Percentiles rank a stretch among this genome's conserved stretches.
Evolutionary conservation across 37 sponge, comb jelly and placozoan genomes (phyloP).

Genomic region (Petrosia ficiformis): DNA sequence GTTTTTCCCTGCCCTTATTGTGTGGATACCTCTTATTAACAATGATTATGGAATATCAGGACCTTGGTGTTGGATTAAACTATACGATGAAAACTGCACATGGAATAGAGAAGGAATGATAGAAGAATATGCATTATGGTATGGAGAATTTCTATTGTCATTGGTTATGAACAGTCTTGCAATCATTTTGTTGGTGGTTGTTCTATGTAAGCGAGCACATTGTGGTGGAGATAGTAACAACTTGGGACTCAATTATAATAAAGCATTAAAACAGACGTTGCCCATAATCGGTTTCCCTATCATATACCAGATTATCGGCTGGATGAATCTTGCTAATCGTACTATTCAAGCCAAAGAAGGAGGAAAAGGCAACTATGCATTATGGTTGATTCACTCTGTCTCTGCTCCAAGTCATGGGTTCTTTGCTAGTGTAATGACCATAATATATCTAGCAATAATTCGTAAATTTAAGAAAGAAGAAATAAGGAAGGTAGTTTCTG

Average conservation of each 20-base stretch:
- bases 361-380: background rate
- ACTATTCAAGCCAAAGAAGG: background rate
- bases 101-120: background rate
- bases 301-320: background rate
- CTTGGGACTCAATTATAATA: background rate
- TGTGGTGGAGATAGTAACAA: background rate
- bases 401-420: background rate
- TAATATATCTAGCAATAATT: background rate
- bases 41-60: background rate
- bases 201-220: background rate
- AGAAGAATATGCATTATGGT: slow-evolving; percentile 6
- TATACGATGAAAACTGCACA: slow-evolving; percentile 1
- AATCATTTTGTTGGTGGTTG: background rate
- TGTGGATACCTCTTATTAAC: slow-evolving; percentile 4
- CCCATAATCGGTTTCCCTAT: background rate
- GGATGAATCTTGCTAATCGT: slow-evolving; percentile 4
- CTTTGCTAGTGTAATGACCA: background rate
- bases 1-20: background rate
- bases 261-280: background rate
- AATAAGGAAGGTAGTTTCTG: background rate
- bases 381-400: background rate
- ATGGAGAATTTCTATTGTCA: background rate
- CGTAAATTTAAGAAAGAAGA: background rate
- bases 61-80: background rate
- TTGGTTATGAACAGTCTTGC: background rate